These are phyloP conservation scores for Paracanthobrama guichenoti DNA, from an alignment of 2,113 vertebrate genomes.

Conservation along the genomic window DNA sequence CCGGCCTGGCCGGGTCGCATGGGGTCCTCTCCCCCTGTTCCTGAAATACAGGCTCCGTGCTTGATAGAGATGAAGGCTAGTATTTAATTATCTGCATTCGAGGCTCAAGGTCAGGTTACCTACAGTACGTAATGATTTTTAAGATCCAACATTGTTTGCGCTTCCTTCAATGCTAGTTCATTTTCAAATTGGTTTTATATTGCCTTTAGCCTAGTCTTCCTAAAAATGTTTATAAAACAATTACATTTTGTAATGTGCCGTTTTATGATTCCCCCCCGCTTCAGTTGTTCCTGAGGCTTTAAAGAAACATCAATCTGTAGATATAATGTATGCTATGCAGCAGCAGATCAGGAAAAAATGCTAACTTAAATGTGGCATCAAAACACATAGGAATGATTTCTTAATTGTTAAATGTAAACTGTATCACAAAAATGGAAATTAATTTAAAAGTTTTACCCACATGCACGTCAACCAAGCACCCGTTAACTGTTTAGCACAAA, in stretches of 20 bases:
- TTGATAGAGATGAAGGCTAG: neutral
- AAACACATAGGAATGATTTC: neutral
- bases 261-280: neutral
- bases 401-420: neutral
- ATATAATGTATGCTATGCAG: neutral
- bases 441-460: neutral
- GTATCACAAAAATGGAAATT: neutral
- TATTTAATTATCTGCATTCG: neutral
- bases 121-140: neutral
- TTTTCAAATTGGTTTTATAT: conserved; percentile 14
- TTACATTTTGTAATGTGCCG: neutral
- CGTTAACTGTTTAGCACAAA: no score
- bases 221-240: conserved; percentile 14
- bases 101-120: conserved; percentile 1
- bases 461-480: neutral
- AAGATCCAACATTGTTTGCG: neutral
- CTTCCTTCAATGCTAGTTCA: neutral
- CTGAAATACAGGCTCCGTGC: conserved; percentile 28
- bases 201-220: neutral
- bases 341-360: no score
- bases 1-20: conserved; percentile 58
- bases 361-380: no score
- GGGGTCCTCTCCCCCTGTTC: conserved; percentile 36
- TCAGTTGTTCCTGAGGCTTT: neutral
- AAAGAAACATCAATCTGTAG: neutral